phyloP scores from a whole-genome alignment of 2,888 invertebrate species.

The Drosophila paramelanica region DNA sequence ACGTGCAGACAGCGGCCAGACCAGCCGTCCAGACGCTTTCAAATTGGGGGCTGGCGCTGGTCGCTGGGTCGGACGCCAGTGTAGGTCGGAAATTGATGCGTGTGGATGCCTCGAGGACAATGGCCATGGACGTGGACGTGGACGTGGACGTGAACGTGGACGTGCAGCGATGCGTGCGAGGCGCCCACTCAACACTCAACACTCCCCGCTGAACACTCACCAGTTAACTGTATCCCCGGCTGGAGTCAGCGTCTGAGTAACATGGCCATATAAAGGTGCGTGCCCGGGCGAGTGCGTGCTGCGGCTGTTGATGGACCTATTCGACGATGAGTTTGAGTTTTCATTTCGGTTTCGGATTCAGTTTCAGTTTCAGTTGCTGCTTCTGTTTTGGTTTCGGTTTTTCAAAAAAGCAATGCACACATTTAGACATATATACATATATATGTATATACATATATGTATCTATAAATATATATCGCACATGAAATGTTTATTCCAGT shows the following conservation, averaged over 20 bases:
- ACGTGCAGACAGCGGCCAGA: too few relatives aligned
- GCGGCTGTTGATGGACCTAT: slow-evolving; percentile 72
- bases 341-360: slow-evolving; percentile 46
- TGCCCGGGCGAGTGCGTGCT: slow-evolving; percentile 71
- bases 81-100: slow-evolving; percentile 80
- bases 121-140: slow-evolving; percentile 55
- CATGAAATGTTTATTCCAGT: slow-evolving; percentile 73
- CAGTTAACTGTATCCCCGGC: slow-evolving; percentile 1
- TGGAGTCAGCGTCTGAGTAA: slow-evolving; percentile 19
- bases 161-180: slow-evolving; percentile 76
- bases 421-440: slow-evolving; percentile 12
- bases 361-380: slow-evolving; percentile 38
- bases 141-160: slow-evolving; percentile 44
- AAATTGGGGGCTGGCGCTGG: slow-evolving; percentile 43
- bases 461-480: slow-evolving; percentile 8
- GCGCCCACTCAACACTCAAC: not conserved
- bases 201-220: not conserved
- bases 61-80: slow-evolving; percentile 21
- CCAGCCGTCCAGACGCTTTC: slow-evolving; percentile 59
- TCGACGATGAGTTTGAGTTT: slow-evolving; percentile 65
- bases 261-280: slow-evolving; percentile 74
- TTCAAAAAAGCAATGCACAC: slow-evolving; percentile 46
- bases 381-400: slow-evolving; percentile 60
- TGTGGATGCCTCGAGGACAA: slow-evolving; percentile 72
- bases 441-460: too few relatives aligned